Percentiles rank a stretch among this genome's conserved stretches.
These are phyloP conservation scores for Dexiosoma caninum DNA, from an alignment of 2,888 invertebrate species.

Conservation along the genomic window DNA sequence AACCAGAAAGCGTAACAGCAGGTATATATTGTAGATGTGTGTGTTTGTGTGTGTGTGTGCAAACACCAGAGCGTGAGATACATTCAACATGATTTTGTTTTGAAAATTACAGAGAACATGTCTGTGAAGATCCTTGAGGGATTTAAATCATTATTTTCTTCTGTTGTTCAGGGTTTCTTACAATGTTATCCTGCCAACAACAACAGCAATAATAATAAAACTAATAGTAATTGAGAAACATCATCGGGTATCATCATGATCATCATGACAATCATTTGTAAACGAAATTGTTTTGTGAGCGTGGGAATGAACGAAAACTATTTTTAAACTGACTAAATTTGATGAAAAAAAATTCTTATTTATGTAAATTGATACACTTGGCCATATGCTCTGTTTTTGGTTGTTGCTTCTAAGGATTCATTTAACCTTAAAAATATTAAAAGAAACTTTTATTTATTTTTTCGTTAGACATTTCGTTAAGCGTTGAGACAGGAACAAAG, in stretches of 20 bases:
- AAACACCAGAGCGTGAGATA: conserved; percentile 72
- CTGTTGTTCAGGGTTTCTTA: conserved; percentile 36
- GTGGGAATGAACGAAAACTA: conserved; percentile 48
- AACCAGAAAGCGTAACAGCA: conserved; percentile 64
- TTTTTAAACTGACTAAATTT: conserved; percentile 39
- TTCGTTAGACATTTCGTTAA: too few relatives aligned
- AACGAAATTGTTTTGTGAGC: conserved; percentile 33
- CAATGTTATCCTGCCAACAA: conserved; percentile 50
- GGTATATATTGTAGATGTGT: conserved; percentile 64
- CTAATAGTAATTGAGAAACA: too few relatives aligned
- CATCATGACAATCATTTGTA: conserved; percentile 31
- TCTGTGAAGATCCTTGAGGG: conserved; percentile 57
- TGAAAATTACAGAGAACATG: conserved; percentile 54
- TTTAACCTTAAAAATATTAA: background rate
- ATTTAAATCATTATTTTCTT: conserved; percentile 49
- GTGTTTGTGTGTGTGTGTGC: conserved; percentile 13
- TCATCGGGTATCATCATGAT: too few relatives aligned
- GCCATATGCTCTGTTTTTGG: conserved; percentile 64
- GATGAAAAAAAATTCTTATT: conserved; percentile 18
- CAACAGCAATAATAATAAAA: background rate
- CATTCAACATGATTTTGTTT: conserved; percentile 59
- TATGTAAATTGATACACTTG: conserved; percentile 64
- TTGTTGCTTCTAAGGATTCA: conserved; percentile 44
- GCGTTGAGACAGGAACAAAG: too few relatives aligned
- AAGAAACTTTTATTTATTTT: too few relatives aligned